These are phyloP conservation scores for Stenchaetothrips biformis DNA, from an alignment of 2,888 invertebrate species.

Conservation along the genomic window DNA sequence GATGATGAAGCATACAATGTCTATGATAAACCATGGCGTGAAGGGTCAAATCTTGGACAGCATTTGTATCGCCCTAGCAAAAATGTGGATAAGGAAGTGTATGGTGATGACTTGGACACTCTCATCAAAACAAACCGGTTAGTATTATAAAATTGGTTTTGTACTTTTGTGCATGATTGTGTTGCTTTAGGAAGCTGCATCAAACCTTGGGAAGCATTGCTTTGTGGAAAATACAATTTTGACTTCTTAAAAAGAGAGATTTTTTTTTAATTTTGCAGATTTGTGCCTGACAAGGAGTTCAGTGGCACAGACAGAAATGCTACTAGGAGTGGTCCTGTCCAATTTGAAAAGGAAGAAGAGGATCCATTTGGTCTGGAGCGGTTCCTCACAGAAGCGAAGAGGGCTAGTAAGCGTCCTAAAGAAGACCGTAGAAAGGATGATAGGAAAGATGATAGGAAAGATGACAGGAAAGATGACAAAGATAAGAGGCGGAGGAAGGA, in stretches of 20 bases:
- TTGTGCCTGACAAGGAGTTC: conserved; percentile 97
- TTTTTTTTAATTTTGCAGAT: conserved; percentile 52
- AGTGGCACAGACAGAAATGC: conserved; percentile 77
- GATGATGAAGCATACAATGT: conserved; percentile 98
- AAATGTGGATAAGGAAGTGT: conserved; percentile 83
- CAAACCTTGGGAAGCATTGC: background rate
- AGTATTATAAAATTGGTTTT: conserved; percentile 32
- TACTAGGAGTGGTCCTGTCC: conserved; percentile 86
- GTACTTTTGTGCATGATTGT: background rate
- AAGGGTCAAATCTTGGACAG: conserved; percentile 75
- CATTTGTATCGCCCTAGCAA: conserved; percentile 86
- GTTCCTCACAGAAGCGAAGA: conserved; percentile 95
- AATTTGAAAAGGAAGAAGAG: conserved; percentile 70
- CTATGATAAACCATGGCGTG: conserved; percentile 97
- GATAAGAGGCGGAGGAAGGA: conserved; percentile 49
- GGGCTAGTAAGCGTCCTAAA: conserved; percentile 65
- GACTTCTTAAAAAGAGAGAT: conserved; percentile 4
- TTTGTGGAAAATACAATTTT: conserved; percentile 6
- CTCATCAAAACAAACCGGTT: conserved; percentile 80
- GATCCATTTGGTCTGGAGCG: conserved; percentile 98
- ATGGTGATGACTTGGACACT: conserved; percentile 84
- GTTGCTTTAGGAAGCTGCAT: background rate
- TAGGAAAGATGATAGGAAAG: conserved; percentile 35
- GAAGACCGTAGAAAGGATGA: conserved; percentile 44
- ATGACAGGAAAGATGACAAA: conserved; percentile 46